Evolutionary conservation across 2,888 invertebrate species (phyloP), one percentile per base, ranked within the genome.

Genomic region (Spodoptera exigua): DNA sequence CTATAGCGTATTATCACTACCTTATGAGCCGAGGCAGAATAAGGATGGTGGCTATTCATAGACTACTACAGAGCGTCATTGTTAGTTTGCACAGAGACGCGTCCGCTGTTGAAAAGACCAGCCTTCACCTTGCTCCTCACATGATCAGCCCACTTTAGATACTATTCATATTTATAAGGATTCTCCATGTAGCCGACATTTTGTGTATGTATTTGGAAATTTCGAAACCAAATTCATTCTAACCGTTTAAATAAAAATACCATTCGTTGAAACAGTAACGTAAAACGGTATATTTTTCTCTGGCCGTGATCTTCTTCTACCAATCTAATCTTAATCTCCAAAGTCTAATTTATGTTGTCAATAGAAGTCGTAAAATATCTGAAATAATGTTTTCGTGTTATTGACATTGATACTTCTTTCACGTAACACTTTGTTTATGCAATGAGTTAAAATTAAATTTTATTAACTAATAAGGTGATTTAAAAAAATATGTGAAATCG

Each of bases 61-160:
- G 7, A 27, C 27, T 1, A 27, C 7, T 57, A 52, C 43, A 52
- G 60, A 43, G 11, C 32, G 27, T 52, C 62, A 59, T 61, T 70
- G 61, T 66, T 53, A 44, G 16, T n/a, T 14, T 45, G 62, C 48
- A 66, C 56, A 39, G 14, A 54, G 49, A 52, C 73, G 27, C 36
- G 46, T 34, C 36, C 45, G 41, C 41, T 47, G 39, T 63, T 70
- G 36, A 34, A 46, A 58, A 52, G 41, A 58, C 41, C 53, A 52
- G 47, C 68, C 75, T 68, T 74, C 68, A 59, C 56, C 53, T 67
- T 74, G 48, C 46, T 49, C 40, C 56, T 39, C 34, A 44, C 18
- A 54, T 54, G 34, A 64, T 47, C 16, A 35, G 34, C 58, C 48
- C 17, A 12, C 32, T 56, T 56, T 36, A 39, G 36, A 39, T 40